A percentile compares a stretch with the other conserved stretches of the same genome.
Conservation (phyloP, 2,797 vertebrate genomes). For the Leptatherina wallacei region DNA sequence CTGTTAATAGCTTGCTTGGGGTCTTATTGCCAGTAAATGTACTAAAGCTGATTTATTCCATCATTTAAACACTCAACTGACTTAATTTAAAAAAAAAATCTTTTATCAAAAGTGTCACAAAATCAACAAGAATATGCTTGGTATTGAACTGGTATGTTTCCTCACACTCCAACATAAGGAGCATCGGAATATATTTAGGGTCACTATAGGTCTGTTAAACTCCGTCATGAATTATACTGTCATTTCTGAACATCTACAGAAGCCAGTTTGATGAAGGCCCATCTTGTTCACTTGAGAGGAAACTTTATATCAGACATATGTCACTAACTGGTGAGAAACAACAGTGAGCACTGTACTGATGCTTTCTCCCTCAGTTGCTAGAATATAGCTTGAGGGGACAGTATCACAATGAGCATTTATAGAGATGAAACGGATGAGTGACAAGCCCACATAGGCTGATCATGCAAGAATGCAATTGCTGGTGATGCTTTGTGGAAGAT, state of each 20-base stretch:
- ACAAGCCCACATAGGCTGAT: slow-evolving; percentile 69
- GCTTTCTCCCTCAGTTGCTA: slow-evolving; percentile 46
- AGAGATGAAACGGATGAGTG: slow-evolving; percentile 61
- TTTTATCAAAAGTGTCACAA: background rate
- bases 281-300: slow-evolving; percentile 66
- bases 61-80: background rate
- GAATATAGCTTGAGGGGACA: slow-evolving; percentile 70
- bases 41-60: slow-evolving; percentile 13
- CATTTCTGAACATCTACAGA: slow-evolving; percentile 48
- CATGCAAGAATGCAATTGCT: slow-evolving; percentile 60
- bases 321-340: slow-evolving; percentile 63
- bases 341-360: slow-evolving; percentile 72
- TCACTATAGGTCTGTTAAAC: slow-evolving; percentile 23
- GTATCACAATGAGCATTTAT: slow-evolving; percentile 71
- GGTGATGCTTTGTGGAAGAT: slow-evolving; percentile 54
- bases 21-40: slow-evolving; percentile 9
- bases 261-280: slow-evolving; percentile 53
- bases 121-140: background rate
- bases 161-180: background rate
- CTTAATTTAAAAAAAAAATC: background rate
- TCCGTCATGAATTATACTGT: slow-evolving; percentile 24
- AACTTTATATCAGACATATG: slow-evolving; percentile 55
- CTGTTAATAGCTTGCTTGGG: slow-evolving; percentile 9
- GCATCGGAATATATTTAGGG: slow-evolving; percentile 10
- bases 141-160: background rate